phyloP scores from a whole-genome alignment of 2,888 invertebrate genomes.

The Nephrotoma flavescens region DNA sequence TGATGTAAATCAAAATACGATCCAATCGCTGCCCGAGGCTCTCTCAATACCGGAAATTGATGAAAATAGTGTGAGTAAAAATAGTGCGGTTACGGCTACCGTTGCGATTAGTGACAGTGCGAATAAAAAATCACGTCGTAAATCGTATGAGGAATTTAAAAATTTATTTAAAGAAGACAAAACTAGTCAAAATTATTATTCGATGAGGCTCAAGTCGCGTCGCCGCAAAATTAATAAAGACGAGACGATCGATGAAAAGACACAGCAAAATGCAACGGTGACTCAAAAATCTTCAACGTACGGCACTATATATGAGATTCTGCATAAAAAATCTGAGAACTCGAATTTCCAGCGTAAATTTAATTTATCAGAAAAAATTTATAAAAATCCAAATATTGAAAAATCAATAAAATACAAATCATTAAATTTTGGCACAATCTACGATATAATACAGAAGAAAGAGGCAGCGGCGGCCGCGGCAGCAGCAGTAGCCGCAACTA shows the following conservation, averaged over 20 bases:
- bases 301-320: slow-evolving; percentile 32
- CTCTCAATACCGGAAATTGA: neutral
- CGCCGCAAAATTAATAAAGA: neutral
- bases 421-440: slow-evolving; percentile 24
- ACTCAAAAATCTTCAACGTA: slow-evolving; percentile 14
- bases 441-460: slow-evolving; percentile 29
- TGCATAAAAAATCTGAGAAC: slow-evolving; percentile 28
- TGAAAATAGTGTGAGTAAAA: neutral
- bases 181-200: slow-evolving; percentile 5
- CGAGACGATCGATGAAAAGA: slow-evolving; percentile 32
- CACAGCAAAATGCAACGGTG: slow-evolving; percentile 21
- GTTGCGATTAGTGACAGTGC: slow-evolving; percentile 7
- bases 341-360: slow-evolving; percentile 26
- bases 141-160: slow-evolving; percentile 33
- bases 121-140: slow-evolving; percentile 28
- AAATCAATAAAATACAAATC: slow-evolving; percentile 10
- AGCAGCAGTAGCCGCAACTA: slow-evolving; percentile 4
- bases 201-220: neutral
- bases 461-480: slow-evolving; percentile 7
- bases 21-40: neutral
- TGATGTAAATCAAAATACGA: neutral
- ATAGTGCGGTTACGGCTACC: neutral
- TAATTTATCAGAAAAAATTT: slow-evolving; percentile 25
- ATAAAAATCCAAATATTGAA: slow-evolving; percentile 9
- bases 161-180: slow-evolving; percentile 28